These are phyloP conservation scores for Amyelois transitella DNA, from an alignment of 1,140 invertebrate species.

Conservation along the genomic window DNA sequence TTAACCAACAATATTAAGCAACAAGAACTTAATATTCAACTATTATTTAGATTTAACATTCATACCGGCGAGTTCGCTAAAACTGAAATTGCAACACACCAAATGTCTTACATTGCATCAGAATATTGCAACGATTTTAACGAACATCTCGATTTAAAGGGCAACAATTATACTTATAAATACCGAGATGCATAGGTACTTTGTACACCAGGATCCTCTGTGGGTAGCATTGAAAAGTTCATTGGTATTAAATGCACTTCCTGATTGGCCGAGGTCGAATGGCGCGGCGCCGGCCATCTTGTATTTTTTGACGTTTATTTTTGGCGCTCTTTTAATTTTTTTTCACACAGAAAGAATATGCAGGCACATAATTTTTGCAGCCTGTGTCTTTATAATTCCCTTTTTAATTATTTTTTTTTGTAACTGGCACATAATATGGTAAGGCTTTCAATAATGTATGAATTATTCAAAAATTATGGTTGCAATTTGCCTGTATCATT, in stretches of 20 bases:
- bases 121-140: slow-evolving; percentile 33
- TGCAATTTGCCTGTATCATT: too few relatives aligned
- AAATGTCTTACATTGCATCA: slow-evolving; percentile 23
- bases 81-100: slow-evolving; percentile 15
- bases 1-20: background rate
- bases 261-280: slow-evolving; percentile 50
- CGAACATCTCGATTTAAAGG: slow-evolving; percentile 33
- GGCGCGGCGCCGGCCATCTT: slow-evolving; percentile 59
- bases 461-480: too few relatives aligned
- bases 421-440: background rate
- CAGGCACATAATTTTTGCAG: slow-evolving; percentile 5
- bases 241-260: slow-evolving; percentile 71
- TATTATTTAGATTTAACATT: too few relatives aligned
- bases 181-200: slow-evolving; percentile 34
- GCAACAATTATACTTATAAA: slow-evolving; percentile 25
- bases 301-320: slow-evolving; percentile 71
- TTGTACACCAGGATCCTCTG: slow-evolving; percentile 42
- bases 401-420: slow-evolving; percentile 6
- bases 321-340: slow-evolving; percentile 47
- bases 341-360: background rate
- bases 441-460: too few relatives aligned
- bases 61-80: background rate
- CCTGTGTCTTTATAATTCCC: slow-evolving; percentile 13
- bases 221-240: slow-evolving; percentile 70
- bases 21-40: background rate